Evolutionary conservation across 2,113 vertebrate genomes (phyloP), one percentile per base, ranked within the genome.

Genomic region (Syrmaticus mikado): DNA sequence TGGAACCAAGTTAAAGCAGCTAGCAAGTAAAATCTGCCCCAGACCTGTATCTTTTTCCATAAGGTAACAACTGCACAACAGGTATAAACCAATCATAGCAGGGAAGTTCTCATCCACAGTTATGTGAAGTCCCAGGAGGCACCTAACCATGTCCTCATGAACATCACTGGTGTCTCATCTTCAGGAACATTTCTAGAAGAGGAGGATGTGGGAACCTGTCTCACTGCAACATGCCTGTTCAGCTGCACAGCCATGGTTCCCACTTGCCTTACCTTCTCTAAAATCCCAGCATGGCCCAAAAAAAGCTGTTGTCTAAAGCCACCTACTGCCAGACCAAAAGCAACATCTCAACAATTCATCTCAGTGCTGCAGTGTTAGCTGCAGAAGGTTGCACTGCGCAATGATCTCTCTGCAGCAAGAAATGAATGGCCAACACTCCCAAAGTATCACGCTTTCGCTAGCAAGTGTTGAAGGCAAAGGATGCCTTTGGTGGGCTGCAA

Each of bases 391-490:
- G 57, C 30, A 25, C 32, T 0, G 0, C 17, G 24, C 74, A 84
- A 58, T 48, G 71, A 68, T 80, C 52, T 10, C 24, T 41, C 61
- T 65, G 77, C 46, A 16, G 43, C 5, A 18, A 67, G 30, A 60
- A 76, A 67, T 10, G 8, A 74, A 72, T 15, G 64, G n/a, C 57
- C 91, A 85, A 0, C 0, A 0, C 17, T 58, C 67, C 25, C 36
- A 40, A 64, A 43, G 50, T 4, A 62, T 5, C n/a, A 19, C 2
- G 3, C 13, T 92, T 73, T 8, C 57, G n/a, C 68, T 53, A 12
- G 78, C 81, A 87, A 3, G 8, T 70, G 77, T 60, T 57, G 15
- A 65, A 85, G 93, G n/a, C 66, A 55, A 94, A 89, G 40, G 11
- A 65, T 83, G n/a, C 5, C 52, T 58, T 61, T 61, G 43, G 30